Conservation (phyloP, 2,888 invertebrate genomes). For the Thecocarcelia acutangulata region DNA sequence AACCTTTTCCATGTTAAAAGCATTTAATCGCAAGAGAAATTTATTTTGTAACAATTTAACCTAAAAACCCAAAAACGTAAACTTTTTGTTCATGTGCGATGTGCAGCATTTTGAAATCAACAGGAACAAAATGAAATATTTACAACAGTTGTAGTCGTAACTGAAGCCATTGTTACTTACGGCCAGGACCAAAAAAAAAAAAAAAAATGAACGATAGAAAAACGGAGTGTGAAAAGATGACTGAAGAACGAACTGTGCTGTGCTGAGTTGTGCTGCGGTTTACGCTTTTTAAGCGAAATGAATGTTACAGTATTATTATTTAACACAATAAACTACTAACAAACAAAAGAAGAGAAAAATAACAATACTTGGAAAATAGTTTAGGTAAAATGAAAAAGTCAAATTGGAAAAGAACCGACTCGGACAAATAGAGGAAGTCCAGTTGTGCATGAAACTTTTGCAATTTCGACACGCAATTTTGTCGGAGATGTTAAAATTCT, state of each 20-base stretch:
- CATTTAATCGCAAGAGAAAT: conserved; percentile 24
- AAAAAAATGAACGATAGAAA: conserved; percentile 4
- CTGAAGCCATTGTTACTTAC: conserved; percentile 15
- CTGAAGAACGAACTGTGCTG: neutral
- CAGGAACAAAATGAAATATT: neutral
- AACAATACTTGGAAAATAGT: conserved; percentile 21
- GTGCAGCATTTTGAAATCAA: neutral
- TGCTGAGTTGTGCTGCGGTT: too few relatives aligned
- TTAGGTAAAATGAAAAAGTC: neutral
- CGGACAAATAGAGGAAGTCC: neutral
- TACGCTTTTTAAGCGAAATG: conserved; percentile 39
- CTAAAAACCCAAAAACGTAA: conserved; percentile 32
- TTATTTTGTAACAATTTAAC: conserved; percentile 38
- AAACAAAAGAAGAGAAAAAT: conserved; percentile 23
- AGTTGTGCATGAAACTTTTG: too few relatives aligned
- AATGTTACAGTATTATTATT: conserved; percentile 14
- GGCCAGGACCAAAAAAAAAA: conserved; percentile 20
- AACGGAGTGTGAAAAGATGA: neutral
- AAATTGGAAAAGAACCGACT: neutral
- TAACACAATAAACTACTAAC: neutral
- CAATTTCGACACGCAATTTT: too few relatives aligned
- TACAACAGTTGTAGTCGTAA: conserved; percentile 13
- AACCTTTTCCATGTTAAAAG: conserved; percentile 10
- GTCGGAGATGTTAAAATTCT: too few relatives aligned
- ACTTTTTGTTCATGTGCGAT: conserved; percentile 20